A percentile compares a stretch with the other conserved stretches of the same genome.
These are phyloP conservation scores for Sycophaga agraensis DNA, from an alignment of 1,140 invertebrate species.

Conservation along the genomic window DNA sequence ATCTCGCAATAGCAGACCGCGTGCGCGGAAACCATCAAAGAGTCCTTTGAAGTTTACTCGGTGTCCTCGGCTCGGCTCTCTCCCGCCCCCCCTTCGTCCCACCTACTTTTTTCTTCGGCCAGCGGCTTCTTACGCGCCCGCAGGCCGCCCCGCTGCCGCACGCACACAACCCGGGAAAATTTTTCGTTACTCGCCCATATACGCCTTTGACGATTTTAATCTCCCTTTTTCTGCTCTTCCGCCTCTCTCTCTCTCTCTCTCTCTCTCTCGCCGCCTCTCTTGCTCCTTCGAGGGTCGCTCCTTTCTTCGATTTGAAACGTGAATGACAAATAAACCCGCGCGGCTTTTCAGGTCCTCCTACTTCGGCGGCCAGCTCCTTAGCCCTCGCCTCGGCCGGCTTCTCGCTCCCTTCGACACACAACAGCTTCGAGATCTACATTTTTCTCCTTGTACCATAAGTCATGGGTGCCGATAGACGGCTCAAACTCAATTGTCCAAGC, in stretches of 20 bases:
- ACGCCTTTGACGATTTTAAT: not conserved
- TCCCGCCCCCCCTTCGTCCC: slow-evolving; percentile 18
- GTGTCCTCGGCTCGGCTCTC: slow-evolving; percentile 45
- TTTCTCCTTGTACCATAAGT: not conserved
- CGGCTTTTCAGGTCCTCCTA: not conserved
- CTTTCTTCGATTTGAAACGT: slow-evolving; percentile 18
- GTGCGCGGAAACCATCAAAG: slow-evolving; percentile 51
- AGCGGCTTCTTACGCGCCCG: not conserved
- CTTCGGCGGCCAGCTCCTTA: too few relatives aligned
- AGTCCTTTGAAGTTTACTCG: slow-evolving; percentile 53
- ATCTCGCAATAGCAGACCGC: slow-evolving; percentile 46
- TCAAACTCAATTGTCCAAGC: too few relatives aligned
- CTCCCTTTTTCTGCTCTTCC: not conserved
- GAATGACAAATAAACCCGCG: slow-evolving; percentile 15
- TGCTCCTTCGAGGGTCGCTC: not conserved
- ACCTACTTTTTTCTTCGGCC: slow-evolving; percentile 17
- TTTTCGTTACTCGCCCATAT: not conserved
- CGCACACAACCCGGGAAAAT: slow-evolving; percentile 3
- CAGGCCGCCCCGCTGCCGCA: slow-evolving; percentile 4
- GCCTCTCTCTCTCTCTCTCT: slow-evolving; percentile 5
- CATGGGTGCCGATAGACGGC: too few relatives aligned
- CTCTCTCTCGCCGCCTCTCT: too few relatives aligned
- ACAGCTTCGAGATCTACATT: not conserved
- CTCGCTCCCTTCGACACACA: too few relatives aligned
- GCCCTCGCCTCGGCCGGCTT: too few relatives aligned